These are phyloP conservation scores for Cordylochernes scorpioides DNA, from an alignment of 2,888 invertebrate genomes.

Conservation along the genomic window DNA sequence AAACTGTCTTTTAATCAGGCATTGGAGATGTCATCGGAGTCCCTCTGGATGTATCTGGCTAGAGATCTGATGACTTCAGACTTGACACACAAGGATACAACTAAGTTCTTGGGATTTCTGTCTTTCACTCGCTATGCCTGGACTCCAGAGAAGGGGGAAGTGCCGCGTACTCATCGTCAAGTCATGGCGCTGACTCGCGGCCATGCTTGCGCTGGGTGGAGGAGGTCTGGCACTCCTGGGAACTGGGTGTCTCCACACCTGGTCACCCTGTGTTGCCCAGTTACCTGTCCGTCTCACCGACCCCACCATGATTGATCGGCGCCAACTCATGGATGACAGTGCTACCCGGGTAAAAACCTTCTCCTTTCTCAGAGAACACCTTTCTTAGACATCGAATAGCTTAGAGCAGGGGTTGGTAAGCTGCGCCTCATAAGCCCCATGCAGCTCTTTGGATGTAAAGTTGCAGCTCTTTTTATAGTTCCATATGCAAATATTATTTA, in stretches of 20 bases:
- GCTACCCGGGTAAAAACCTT: constrained; percentile 60
- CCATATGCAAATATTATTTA: too few relatives aligned
- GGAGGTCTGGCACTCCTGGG: constrained; percentile 76
- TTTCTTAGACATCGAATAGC: too few relatives aligned
- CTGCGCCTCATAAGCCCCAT: too few relatives aligned
- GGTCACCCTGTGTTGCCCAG: constrained; percentile 45
- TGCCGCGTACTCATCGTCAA: constrained; percentile 21
- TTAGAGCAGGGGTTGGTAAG: too few relatives aligned
- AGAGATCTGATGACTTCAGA: constrained; percentile 49
- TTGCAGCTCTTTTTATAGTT: too few relatives aligned
- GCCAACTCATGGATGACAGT: constrained; percentile 61
- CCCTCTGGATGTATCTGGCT: constrained; percentile 59
- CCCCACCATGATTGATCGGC: constrained; percentile 37
- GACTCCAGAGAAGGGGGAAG: background rate
- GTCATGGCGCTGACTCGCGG: constrained; percentile 31
- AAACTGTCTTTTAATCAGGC: constrained; percentile 40
- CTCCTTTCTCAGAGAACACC: too few relatives aligned
- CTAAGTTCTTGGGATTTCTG: constrained; percentile 67
- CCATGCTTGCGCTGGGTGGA: constrained; percentile 66
- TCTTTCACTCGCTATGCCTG: constrained; percentile 56
- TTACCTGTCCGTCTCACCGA: constrained; percentile 36
- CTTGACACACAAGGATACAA: constrained; percentile 31
- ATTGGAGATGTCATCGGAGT: constrained; percentile 40
- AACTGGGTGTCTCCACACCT: constrained; percentile 62
- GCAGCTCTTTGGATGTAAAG: too few relatives aligned